Percentiles rank a stretch among this genome's conserved stretches.
phyloP scores from a whole-genome alignment of 64 coral and sea anemone species.

The Actinia tenebrosa region DNA sequence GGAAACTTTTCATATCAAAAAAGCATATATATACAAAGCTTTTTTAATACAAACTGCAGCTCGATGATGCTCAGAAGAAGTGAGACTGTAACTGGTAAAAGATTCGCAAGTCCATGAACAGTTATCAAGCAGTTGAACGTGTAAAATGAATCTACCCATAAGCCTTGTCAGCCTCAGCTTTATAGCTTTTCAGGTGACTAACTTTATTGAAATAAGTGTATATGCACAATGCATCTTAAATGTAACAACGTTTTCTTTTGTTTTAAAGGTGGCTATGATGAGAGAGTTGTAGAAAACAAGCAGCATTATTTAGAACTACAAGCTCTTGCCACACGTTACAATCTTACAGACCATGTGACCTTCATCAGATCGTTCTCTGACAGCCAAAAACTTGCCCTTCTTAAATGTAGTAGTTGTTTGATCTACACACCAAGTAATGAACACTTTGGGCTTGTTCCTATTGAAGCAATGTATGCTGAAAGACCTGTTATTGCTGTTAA shows the following conservation, averaged over 20 bases:
- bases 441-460: constrained; percentile 99
- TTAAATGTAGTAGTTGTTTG: constrained; percentile 67
- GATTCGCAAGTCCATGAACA: no score
- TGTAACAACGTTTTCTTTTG: not conserved
- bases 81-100: no score
- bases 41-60: no score
- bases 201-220: no score
- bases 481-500: constrained; percentile 94
- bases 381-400: constrained; percentile 75
- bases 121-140: no score
- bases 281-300: constrained; percentile 92
- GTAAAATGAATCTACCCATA: no score
- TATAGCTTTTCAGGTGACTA: no score
- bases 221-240: no score
- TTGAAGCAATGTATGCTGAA: constrained; percentile 94
- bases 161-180: no score
- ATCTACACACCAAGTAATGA: constrained; percentile 93
- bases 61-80: no score
- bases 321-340: constrained; percentile 61
- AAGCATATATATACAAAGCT: no score
- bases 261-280: constrained; percentile 95
- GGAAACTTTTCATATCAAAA: no score
- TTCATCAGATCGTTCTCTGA: constrained; percentile 93
- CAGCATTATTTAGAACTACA: constrained; percentile 84
- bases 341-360: constrained; percentile 64